Evolutionary conservation across 2,888 invertebrate species (phyloP).

Genomic region (Rhabditoides inermis): DNA sequence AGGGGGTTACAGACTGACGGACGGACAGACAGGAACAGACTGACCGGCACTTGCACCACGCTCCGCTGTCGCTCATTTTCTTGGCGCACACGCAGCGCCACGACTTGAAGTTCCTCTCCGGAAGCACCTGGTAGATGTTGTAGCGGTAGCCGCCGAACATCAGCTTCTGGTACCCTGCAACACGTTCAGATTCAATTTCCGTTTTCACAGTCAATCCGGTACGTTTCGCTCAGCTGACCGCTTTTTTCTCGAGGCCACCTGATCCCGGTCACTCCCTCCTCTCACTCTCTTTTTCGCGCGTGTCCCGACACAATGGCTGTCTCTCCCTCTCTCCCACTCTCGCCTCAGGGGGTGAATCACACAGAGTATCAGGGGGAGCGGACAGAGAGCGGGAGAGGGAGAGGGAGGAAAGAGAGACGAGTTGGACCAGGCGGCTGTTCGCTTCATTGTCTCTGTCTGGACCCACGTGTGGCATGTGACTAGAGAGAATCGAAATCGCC

Average conservation of each 20-base stretch:
- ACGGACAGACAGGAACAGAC: too few species aligned
- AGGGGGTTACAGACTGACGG: too few species aligned
- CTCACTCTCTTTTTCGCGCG: background rate
- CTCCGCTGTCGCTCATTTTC: conserved; percentile 42
- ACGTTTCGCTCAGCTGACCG: too few species aligned
- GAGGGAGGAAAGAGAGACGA: background rate
- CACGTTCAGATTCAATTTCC: too few species aligned
- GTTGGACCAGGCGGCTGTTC: too few species aligned
- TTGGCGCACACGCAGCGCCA: conserved; percentile 52
- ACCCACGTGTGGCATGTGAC: too few species aligned
- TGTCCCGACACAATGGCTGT: background rate
- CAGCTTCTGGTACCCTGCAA: conserved; percentile 45
- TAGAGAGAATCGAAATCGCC: too few species aligned
- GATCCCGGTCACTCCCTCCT: background rate
- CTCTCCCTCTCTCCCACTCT: background rate
- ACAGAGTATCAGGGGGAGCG: background rate
- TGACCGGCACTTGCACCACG: conserved; percentile 47
- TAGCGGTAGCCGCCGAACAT: conserved; percentile 51
- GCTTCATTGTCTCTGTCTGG: too few species aligned
- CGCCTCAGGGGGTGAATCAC: background rate
- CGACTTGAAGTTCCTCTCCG: conserved; percentile 41
- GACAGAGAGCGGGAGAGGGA: background rate
- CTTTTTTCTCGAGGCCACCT: background rate
- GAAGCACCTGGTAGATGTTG: conserved; percentile 47
- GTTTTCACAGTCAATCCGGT: too few species aligned